Base-by-base conservation (phyloP, 2,113 vertebrate species). In the Larimichthys crocea region DNA sequence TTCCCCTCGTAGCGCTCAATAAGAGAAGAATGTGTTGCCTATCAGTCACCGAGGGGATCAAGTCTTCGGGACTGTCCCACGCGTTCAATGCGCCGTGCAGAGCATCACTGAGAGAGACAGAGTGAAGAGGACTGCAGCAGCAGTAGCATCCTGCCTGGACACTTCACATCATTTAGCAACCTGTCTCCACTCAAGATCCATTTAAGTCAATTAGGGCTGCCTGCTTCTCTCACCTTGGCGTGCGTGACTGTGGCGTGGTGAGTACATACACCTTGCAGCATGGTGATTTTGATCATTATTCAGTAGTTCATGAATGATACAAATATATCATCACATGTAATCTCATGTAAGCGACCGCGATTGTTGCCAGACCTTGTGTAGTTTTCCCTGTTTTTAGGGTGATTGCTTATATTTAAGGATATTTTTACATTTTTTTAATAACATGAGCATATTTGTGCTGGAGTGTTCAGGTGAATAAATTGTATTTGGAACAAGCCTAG, bases 1-100 rank as follows among this genome's bases (percentile, higher is more conserved):
- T 95, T 96, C 95, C 94, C 91, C 94, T 95, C 94, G 95, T 95
- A 95, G 95, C 91, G 95, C 95, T 96, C 95, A 96, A 93, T 97
- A 96, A 95, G 95, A 95, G 94, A 95, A 96, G 96, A 96, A 96
- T 96, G 95, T 96, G 96, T 96, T 95, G 94, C 95, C 95, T 95
- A 96, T 96, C 96, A 95, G 92, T 95, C 94, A 95, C 92, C 92
- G 91, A 94, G 93, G 92, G 95, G 95, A 95, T 96, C 93, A 95
- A 94, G 93, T 94, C 94, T 93, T 91, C 94, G 84, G 90, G 95
- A 95, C 95, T 91, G 93, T 95, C 94, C 94, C 93, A 95, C 94
- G 91, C 94, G 94, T 89, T 93, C 92, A 94, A 90, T 92, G 93
- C 91, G 91, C 91, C 90, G 90, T 84, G 90, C 92, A 95, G 92